Evolutionary conservation across 2,113 vertebrate genomes (phyloP), one percentile per base, ranked within the genome.

Genomic region (Patagioenas fasciata): DNA sequence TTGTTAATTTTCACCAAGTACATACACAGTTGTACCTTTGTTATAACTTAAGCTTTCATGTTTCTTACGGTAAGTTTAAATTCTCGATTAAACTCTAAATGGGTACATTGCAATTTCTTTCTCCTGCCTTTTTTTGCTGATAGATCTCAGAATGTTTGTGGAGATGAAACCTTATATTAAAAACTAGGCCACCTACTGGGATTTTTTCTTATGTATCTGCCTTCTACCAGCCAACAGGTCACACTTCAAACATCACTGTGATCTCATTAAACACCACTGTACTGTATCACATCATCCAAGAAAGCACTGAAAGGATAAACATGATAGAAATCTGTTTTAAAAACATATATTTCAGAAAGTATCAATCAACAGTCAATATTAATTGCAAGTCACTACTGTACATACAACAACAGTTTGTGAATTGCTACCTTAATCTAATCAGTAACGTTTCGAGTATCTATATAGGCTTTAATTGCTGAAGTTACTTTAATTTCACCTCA

Each of bases 201-300:
- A 70, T 81, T 93, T 60, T 13, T 56, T 73, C 60, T 66, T 61
- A 60, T 74, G 70, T 56, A 19, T 17, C 34, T 61, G 25, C 58
- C 29, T 89, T 82, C 44, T 85, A 70, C 66, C 74, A 50, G 19
- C 62, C 70, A 92, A 40, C 54, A 75, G 70, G 58, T 91, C 66
- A 75, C 54, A 64, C 77, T 91, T 74, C 48, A 79, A 32, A 81
- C 26, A 47, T 5, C 1, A 71, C 64, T 92, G 16, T 65, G 66
- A 85, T 79, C 87, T 89, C 73, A 56, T 84, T 84, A 89, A 91
- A 74, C 40, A 80, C 23, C 32, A 26, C 66, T 60, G 57, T 56
- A 44, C 34, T n/a, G 18, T 57, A 54, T 94, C 75, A 42, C 23
- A 71, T 79, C 42, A 47, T 34, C 29, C 83, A 48, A 42, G 20